Evolutionary conservation across 2,113 vertebrate genomes (phyloP), one percentile per base, ranked within the genome.

Genomic region (Nerophis ophidion): DNA sequence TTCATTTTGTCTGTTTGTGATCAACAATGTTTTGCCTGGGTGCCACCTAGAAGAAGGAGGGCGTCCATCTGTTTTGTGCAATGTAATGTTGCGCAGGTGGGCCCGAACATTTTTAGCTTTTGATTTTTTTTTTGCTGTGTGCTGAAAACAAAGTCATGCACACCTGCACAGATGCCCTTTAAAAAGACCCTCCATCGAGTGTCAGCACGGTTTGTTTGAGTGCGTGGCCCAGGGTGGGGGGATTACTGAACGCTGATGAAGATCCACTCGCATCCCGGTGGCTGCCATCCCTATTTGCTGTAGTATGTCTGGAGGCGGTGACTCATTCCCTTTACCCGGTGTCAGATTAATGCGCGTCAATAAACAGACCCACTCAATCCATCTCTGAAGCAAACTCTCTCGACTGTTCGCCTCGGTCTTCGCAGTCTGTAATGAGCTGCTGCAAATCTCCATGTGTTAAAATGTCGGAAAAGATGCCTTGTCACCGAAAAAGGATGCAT

Each of bases 301-400:
- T 66, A 66, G 79, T 72, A 75, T 78, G 74, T 79, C 76, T 79
- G 79, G 71, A 84, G 82, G 80, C 80, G 65, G 80, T 84, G 85
- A 86, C 87, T 89, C 85, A 87, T 84, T 86, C 83, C 79, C 78
- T 87, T 84, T 81, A 83, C 81, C 77, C 74, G 82, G 83, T 85
- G 89, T 90, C 87, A 90, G 88, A 89, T 91, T 89, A 91, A 89
- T 76, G 85, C 78, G 88, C 84, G 88, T 90, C 89, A 89, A 90
- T 90, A 90, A 88, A 79, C 75, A 87, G 87, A 85, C 77, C 78
- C 76, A 86, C 84, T 89, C 90, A 86, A 88, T 91, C 87, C 86
- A 87, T 90, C 87, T 90, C 81, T 56, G 79, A 86, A 86, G 84
- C 82, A 80, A 26, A 83, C 82, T 82, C 81, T 86, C 87, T 88